Evolutionary conservation across 2,888 invertebrate genomes (phyloP).

Genomic region (Lomographa bimaculata): DNA sequence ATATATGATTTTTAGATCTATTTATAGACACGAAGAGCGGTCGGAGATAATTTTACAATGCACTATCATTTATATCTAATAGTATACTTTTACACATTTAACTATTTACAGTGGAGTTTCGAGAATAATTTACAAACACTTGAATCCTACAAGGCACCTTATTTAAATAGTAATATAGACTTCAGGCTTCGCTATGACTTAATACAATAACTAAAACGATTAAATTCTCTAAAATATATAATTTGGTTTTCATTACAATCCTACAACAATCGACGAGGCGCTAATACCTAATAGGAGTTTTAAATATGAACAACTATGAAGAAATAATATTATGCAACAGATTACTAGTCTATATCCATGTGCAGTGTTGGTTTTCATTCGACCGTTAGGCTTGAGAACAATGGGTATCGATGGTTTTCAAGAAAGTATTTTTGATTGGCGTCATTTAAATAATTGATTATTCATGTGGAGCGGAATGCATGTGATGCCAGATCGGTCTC

Average conservation of each 20-base stretch:
- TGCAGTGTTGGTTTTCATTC: conserved; percentile 63
- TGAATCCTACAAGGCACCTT: conserved; percentile 79
- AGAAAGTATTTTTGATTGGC: conserved; percentile 71
- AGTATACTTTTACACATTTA: conserved; percentile 77
- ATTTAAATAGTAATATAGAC: conserved; percentile 78
- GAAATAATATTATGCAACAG: conserved; percentile 81
- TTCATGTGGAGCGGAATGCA: conserved; percentile 78
- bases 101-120: conserved; percentile 79
- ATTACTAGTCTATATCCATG: conserved; percentile 68
- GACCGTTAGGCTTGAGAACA: conserved; percentile 45
- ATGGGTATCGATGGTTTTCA: conserved; percentile 49
- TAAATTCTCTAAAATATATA: conserved; percentile 82
- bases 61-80: conserved; percentile 68
- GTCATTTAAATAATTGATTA: conserved; percentile 81
- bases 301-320: conserved; percentile 81
- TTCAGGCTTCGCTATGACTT: conserved; percentile 81
- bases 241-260: conserved; percentile 82
- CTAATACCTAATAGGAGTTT: conserved; percentile 81
- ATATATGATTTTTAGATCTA: conserved; percentile 65
- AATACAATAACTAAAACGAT: conserved; percentile 79
- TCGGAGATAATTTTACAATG: conserved; percentile 72
- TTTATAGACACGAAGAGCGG: conserved; percentile 64
- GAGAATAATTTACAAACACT: conserved; percentile 80
- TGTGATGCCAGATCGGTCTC: conserved; percentile 71
- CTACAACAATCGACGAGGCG: conserved; percentile 78